Percentiles rank a stretch among this genome's conserved stretches.
These are phyloP conservation scores for Littorina saxatilis DNA, from an alignment of 1,140 invertebrate genomes.

Conservation along the genomic window DNA sequence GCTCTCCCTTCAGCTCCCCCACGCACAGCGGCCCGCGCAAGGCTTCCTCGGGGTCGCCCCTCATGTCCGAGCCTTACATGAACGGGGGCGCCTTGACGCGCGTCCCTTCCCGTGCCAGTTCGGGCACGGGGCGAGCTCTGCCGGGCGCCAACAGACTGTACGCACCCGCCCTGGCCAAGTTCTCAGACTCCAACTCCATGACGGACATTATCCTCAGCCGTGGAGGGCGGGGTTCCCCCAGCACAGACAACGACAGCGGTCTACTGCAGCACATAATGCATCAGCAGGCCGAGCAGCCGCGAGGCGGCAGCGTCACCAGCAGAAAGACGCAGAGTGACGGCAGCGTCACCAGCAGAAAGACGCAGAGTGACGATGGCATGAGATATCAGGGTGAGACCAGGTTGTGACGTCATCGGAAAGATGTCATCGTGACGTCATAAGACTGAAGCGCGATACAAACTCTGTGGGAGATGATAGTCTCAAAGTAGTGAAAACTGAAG, in stretches of 20 bases:
- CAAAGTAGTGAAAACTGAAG: not conserved
- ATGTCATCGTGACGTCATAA: not conserved
- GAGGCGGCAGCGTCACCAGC: not conserved
- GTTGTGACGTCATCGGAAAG: not conserved
- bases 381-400: slow-evolving; percentile 23
- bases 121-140: not conserved
- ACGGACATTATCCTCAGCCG: slow-evolving; percentile 51
- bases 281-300: not conserved
- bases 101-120: not conserved
- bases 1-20: slow-evolving; percentile 22
- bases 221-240: slow-evolving; percentile 11
- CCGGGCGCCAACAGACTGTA: not conserved
- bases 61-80: slow-evolving; percentile 31
- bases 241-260: not conserved
- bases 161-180: slow-evolving; percentile 42
- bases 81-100: slow-evolving; percentile 9
- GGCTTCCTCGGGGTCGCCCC: slow-evolving; percentile 20
- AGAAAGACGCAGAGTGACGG: not conserved
- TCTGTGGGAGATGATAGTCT: not conserved
- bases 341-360: slow-evolving; percentile 24
- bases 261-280: not conserved
- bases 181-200: slow-evolving; percentile 65
- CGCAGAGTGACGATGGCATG: slow-evolving; percentile 17
- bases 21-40: slow-evolving; percentile 23
- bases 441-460: not conserved